A percentile compares a stretch with the other conserved stretches of the same genome.
These are phyloP conservation scores for Tiliacea citrago DNA, from an alignment of 2,888 invertebrate species.

Conservation along the genomic window DNA sequence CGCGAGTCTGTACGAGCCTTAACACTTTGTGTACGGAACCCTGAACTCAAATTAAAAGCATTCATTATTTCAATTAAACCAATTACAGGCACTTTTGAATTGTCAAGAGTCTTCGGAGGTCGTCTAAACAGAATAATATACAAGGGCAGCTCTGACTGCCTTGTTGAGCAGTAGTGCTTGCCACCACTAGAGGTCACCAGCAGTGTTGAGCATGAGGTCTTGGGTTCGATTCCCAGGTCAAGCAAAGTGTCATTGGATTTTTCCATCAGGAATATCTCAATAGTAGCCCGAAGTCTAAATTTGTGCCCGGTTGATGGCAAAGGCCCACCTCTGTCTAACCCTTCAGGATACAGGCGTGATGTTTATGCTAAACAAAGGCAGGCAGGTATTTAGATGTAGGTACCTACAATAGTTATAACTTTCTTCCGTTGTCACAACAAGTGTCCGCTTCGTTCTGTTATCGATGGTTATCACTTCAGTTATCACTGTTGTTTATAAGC, in stretches of 20 bases:
- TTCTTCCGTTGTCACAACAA: background rate
- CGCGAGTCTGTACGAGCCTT: background rate
- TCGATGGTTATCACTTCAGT: constrained; percentile 9
- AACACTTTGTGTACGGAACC: background rate
- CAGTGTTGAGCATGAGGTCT: too few species aligned
- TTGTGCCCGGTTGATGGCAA: background rate
- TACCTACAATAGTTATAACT: background rate
- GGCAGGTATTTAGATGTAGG: background rate
- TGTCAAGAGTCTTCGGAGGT: too few species aligned
- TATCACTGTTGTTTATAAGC: background rate
- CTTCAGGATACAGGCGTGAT: background rate
- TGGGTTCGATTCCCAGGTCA: too few species aligned
- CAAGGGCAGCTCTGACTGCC: too few species aligned
- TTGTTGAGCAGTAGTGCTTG: too few species aligned
- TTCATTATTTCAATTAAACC: too few species aligned
- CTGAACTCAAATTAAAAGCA: too few species aligned
- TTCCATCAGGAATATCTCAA: background rate
- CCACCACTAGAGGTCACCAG: too few species aligned
- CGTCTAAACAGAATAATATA: too few species aligned
- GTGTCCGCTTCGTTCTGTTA: constrained; percentile 11
- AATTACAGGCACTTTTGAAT: too few species aligned
- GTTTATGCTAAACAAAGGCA: background rate
- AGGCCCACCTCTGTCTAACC: background rate
- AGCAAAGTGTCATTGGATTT: background rate
- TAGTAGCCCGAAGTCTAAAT: background rate